These are phyloP conservation scores for Selenia dentaria DNA, from an alignment of 2,888 invertebrate genomes.

Conservation along the genomic window DNA sequence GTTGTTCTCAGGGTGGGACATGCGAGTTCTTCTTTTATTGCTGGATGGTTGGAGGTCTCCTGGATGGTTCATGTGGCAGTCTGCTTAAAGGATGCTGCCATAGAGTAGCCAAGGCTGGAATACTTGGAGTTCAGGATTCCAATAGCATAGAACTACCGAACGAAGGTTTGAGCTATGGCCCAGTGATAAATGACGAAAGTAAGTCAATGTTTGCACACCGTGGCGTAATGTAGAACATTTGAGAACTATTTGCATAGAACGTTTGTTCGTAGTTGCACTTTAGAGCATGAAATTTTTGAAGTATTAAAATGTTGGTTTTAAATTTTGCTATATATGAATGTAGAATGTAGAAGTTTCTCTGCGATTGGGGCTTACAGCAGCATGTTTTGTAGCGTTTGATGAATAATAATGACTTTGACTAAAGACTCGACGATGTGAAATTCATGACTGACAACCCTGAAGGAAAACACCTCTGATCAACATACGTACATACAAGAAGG, in stretches of 20 bases:
- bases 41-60: conserved; percentile 94
- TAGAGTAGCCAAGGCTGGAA: conserved; percentile 88
- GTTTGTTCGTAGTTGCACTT: conserved; percentile 5
- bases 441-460: background rate
- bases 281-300: background rate
- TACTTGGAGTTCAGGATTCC: conserved; percentile 86
- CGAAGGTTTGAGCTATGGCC: conserved; percentile 88
- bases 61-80: conserved; percentile 93
- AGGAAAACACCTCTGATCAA: background rate
- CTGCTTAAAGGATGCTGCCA: conserved; percentile 95
- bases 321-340: background rate
- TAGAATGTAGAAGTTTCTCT: no score
- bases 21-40: conserved; percentile 97
- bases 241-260: background rate
- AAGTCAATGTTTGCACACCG: conserved; percentile 75
- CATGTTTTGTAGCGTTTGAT: conserved; percentile 1
- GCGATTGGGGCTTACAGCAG: background rate
- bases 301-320: background rate
- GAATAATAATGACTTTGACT: background rate
- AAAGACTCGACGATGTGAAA: background rate
- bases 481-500: background rate
- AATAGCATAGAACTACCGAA: conserved; percentile 85
- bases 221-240: conserved; percentile 44
- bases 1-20: conserved; percentile 89
- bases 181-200: conserved; percentile 91